Evolutionary conservation across 1,140 invertebrate species (phyloP).

Genomic region (Oryctes rhinoceros): DNA sequence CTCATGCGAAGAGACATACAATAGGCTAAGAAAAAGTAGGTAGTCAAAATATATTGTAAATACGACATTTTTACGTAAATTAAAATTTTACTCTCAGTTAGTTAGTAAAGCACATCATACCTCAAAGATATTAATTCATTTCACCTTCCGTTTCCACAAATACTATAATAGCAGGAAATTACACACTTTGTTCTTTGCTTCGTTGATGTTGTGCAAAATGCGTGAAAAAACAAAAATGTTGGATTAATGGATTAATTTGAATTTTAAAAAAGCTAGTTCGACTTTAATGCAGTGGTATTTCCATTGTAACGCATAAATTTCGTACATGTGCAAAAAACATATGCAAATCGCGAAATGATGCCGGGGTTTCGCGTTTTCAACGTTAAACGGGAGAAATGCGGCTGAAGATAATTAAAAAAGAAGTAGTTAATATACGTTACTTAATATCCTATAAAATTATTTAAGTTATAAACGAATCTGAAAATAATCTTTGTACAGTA

Average conservation of each 20-base stretch:
- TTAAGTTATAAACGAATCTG: too few relatives aligned
- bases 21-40: neutral
- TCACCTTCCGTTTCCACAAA: neutral
- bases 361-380: too few relatives aligned
- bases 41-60: neutral
- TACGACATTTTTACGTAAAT: neutral
- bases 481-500: neutral
- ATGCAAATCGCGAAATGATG: neutral
- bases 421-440: too few relatives aligned
- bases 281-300: neutral
- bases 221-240: constrained; percentile 3
- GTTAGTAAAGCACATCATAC: neutral
- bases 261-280: neutral
- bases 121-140: too few relatives aligned
- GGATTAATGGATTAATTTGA: neutral
- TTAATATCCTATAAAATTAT: too few relatives aligned
- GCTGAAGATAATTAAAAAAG: too few relatives aligned
- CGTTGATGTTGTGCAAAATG: neutral
- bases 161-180: neutral
- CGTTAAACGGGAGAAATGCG: too few relatives aligned
- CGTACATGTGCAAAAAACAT: neutral
- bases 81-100: neutral
- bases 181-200: neutral
- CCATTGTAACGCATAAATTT: neutral
- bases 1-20: neutral